Percentiles rank a stretch among this genome's conserved stretches.
Evolutionary conservation across 2,888 invertebrate genomes (phyloP).

Genomic region (Actias luna): DNA sequence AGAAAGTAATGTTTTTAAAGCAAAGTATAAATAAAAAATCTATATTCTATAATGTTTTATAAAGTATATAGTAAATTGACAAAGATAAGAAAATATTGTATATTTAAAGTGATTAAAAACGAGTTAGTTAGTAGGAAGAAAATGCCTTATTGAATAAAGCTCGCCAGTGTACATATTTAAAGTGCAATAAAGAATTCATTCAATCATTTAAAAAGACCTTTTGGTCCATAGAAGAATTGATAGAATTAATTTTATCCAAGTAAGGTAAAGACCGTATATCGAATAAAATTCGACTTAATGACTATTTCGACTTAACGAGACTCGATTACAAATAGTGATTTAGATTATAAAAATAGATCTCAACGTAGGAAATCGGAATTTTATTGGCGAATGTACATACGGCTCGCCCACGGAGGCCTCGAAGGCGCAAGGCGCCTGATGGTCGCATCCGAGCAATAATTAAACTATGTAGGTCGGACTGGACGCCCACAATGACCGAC

Average conservation of each 20-base stretch:
- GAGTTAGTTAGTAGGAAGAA: no score
- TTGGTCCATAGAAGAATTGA: not conserved
- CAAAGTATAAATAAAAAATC: no score
- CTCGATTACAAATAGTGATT: not conserved
- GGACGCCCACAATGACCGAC: conserved; percentile 70
- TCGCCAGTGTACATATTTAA: no score
- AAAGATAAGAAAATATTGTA: no score
- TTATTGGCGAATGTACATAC: conserved; percentile 49
- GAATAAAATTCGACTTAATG: not conserved
- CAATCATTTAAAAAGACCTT: not conserved
- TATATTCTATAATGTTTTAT: no score
- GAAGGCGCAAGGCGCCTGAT: conserved; percentile 67
- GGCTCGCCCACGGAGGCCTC: conserved; percentile 63
- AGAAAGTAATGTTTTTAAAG: no score
- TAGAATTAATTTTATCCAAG: not conserved
- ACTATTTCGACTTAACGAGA: conserved; percentile 7
- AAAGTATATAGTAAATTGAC: no score
- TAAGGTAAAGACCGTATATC: not conserved
- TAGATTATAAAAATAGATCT: conserved; percentile 10
- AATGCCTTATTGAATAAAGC: no score
- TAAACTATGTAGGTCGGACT: conserved; percentile 75
- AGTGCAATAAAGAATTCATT: no score
- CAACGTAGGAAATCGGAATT: conserved; percentile 16
- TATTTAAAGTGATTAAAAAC: no score
- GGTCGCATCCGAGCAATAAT: conserved; percentile 75